A percentile compares a stretch with the other conserved stretches of the same genome.
Evolutionary conservation across 2,888 invertebrate genomes (phyloP).

Genomic region (Horisme vitalbata): DNA sequence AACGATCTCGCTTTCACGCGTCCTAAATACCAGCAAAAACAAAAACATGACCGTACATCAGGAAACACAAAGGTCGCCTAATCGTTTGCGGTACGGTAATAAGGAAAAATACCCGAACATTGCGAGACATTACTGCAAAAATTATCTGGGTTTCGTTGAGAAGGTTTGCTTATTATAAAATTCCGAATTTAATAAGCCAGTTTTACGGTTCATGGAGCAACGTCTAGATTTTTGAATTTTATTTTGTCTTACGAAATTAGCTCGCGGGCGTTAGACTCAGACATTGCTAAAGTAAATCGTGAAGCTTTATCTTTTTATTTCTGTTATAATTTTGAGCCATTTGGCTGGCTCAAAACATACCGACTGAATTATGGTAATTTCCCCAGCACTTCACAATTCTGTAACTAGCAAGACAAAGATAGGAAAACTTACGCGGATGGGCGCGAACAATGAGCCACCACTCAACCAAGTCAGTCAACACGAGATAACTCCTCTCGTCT

Average conservation of each 20-base stretch:
- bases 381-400: constrained; percentile 10
- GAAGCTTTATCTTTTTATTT: neutral
- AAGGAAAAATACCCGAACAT: constrained; percentile 33
- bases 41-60: constrained; percentile 25
- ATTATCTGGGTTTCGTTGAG: constrained; percentile 17
- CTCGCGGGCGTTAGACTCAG: neutral
- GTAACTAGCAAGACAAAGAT: constrained; percentile 21
- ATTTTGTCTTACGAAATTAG: neutral
- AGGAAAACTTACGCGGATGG: constrained; percentile 20
- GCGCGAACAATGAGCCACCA: constrained; percentile 32
- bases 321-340: constrained; percentile 1
- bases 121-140: constrained; percentile 27
- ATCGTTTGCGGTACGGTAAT: constrained; percentile 34
- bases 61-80: constrained; percentile 35
- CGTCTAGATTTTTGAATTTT: constrained; percentile 2
- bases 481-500: constrained; percentile 34
- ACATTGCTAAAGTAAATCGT: neutral
- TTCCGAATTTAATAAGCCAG: constrained; percentile 4
- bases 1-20: constrained; percentile 14
- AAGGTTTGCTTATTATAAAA: constrained; percentile 5
- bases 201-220: constrained; percentile 3
- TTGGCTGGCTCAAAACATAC: constrained; percentile 4
- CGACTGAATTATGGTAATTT: constrained; percentile 11
- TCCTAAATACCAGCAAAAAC: constrained; percentile 16
- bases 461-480: constrained; percentile 25